Base-by-base conservation (phyloP, 2,888 invertebrate species). In the Druceiella hillmani region DNA sequence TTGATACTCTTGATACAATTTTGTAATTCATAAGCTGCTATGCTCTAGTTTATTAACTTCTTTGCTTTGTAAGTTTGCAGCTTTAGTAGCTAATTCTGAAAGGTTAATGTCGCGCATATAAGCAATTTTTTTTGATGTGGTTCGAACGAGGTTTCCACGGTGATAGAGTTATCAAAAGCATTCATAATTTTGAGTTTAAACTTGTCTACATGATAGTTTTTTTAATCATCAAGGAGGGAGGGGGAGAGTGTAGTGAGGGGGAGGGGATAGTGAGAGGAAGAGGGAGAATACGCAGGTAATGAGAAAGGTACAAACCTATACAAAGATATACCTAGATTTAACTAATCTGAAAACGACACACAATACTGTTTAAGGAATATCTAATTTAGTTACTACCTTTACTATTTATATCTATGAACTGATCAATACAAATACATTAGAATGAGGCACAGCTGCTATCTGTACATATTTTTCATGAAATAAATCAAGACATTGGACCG, bases 141-240 rank as follows among this genome's bases (percentile, higher is more conserved):
- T 22, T 43, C 50, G 22, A 38, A 42, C 20, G 51, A 50, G 29
- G 49, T 45, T 48, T 50, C 42, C 26, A 45, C 40, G n/a, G 36
- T 46, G 20, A 52, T 22, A 44, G 42, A 39, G 38, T 51, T 48
- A 45, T 44, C 50, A 50, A 52, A 53, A 28, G 38, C 36, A 38
- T 41, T 45, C 25, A 42, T 13, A 25, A 47, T 37, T 48, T 52
- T 54, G 30, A 47, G 45, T 40, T 52, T 37, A 33, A 53, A 47
- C 14, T 31, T 46, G 49, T 53, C 50, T 40, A 35, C 5, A 41
- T 50, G 51, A 22, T 52, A 54, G n/a, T n/a, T n/a, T n/a, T n/a
- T n/a, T n/a, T n/a, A n/a, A n/a, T n/a, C n/a, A n/a, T n/a, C n/a
- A n/a, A n/a, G n/a, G n/a, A n/a, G n/a, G n/a, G n/a, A n/a, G n/a